These are phyloP conservation scores for Drosophila arizonae DNA, from an alignment of 1,140 invertebrate species.

Conservation along the genomic window DNA sequence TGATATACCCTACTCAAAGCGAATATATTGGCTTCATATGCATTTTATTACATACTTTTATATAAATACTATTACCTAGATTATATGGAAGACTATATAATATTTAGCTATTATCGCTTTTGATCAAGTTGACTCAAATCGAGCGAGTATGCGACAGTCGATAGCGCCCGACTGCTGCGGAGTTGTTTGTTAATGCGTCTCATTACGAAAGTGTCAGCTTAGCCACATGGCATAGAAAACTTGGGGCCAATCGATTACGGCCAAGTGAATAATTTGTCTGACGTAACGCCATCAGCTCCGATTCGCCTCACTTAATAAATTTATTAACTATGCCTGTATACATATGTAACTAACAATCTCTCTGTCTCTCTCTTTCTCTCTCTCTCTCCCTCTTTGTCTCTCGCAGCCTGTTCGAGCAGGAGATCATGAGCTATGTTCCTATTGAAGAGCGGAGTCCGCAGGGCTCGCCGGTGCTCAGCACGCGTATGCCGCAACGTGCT, in stretches of 20 bases:
- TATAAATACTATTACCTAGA: too few species aligned
- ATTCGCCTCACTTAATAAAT: too few species aligned
- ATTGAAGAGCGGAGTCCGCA: constrained; percentile 85
- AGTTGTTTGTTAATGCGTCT: constrained; percentile 19
- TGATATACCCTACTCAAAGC: too few species aligned
- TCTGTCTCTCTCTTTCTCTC: constrained; percentile 2
- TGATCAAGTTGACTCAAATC: too few species aligned
- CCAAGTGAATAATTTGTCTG: constrained; percentile 11
- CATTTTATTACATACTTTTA: too few species aligned
- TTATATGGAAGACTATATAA: too few species aligned
- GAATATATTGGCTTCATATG: too few species aligned
- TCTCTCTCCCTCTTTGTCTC: not conserved
- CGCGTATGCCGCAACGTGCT: constrained; percentile 89
- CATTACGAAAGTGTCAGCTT: constrained; percentile 61
- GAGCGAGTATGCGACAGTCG: too few species aligned
- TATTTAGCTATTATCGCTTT: too few species aligned
- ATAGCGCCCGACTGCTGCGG: too few species aligned
- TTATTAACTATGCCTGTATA: too few species aligned
- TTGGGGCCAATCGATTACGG: not conserved
- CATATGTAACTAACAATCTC: not conserved
- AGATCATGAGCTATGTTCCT: constrained; percentile 98
- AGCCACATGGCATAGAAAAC: constrained; percentile 11
- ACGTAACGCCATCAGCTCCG: not conserved
- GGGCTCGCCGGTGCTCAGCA: constrained; percentile 84
- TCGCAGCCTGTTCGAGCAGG: constrained; percentile 96